phyloP scores from a whole-genome alignment of 2,888 invertebrate genomes.

The Agonopterix arenella region DNA sequence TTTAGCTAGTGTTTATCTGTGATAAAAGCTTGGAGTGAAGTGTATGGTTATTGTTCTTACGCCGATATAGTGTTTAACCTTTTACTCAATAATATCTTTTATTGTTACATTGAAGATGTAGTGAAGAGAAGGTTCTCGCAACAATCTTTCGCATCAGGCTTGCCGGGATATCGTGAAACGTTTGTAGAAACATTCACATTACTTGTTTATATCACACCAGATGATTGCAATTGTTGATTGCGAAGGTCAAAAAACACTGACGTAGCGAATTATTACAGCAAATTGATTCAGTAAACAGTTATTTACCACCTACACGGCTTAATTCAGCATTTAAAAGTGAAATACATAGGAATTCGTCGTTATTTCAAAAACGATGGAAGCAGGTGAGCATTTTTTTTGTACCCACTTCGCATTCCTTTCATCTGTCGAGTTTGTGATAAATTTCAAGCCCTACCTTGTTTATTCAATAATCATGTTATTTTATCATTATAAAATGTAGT shows the following conservation, averaged over 20 bases:
- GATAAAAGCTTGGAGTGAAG: slow-evolving; percentile 57
- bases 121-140: slow-evolving; percentile 47
- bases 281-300: background rate
- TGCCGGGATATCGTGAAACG: slow-evolving; percentile 16
- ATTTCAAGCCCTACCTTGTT: no score
- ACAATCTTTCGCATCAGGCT: slow-evolving; percentile 33
- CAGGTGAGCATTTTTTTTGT: slow-evolving; percentile 7
- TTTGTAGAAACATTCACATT: slow-evolving; percentile 24
- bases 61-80: slow-evolving; percentile 55
- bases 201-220: slow-evolving; percentile 48
- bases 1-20: slow-evolving; percentile 66
- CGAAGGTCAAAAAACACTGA: slow-evolving; percentile 42
- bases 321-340: background rate
- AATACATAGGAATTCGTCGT: slow-evolving; percentile 2
- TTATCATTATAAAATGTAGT: no score
- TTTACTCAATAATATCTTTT: slow-evolving; percentile 47
- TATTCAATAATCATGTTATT: no score
- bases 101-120: slow-evolving; percentile 38
- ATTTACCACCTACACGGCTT: background rate
- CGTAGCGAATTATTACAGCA: slow-evolving; percentile 21
- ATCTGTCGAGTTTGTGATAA: no score
- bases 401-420: background rate
- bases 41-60: slow-evolving; percentile 63
- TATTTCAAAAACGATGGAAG: slow-evolving; percentile 6
- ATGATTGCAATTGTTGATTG: slow-evolving; percentile 50